A percentile compares a stretch with the other conserved stretches of the same genome.
These are phyloP conservation scores for Nemopilema nomurai DNA, from an alignment of 30 jellyfish, hydroid and myxozoan genomes.

Conservation along the genomic window DNA sequence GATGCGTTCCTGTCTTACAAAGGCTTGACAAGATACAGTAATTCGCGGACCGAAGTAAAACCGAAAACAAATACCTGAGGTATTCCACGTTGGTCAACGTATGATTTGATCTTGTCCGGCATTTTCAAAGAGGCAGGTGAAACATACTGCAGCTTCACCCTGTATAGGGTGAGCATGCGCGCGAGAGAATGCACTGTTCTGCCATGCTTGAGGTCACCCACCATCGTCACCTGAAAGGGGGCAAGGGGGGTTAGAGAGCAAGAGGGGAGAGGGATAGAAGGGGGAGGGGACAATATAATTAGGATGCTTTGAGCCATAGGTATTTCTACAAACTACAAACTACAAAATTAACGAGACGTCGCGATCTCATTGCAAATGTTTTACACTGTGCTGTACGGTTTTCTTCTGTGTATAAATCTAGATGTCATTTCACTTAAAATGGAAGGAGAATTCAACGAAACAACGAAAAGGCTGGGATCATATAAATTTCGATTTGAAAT, in stretches of 20 bases:
- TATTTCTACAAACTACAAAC: neutral
- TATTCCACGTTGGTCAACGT: constrained; percentile 60
- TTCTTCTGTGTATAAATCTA: too few species aligned
- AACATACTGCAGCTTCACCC: constrained; percentile 89
- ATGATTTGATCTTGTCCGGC: constrained; percentile 87
- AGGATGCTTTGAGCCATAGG: too few species aligned
- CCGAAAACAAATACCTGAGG: constrained; percentile 64
- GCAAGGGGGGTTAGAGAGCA: constrained; percentile 5
- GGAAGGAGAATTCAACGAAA: too few species aligned
- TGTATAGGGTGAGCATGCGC: constrained; percentile 78
- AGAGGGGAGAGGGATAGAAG: too few species aligned
- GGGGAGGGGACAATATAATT: too few species aligned
- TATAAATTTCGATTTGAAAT: too few species aligned
- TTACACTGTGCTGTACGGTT: neutral
- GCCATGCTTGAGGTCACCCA: constrained; percentile 97
- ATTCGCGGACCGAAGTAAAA: too few species aligned
- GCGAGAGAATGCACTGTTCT: constrained; percentile 98
- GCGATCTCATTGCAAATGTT: too few species aligned
- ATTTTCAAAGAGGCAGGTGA: constrained; percentile 84
- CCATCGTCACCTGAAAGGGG: constrained; percentile 85
- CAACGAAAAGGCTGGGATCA: too few species aligned
- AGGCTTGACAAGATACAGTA: too few species aligned
- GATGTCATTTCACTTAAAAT: too few species aligned
- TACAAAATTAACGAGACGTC: neutral
- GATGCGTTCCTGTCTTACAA: too few species aligned